Evolutionary conservation across 2,113 vertebrate genomes (phyloP).

Genomic region (Tylochromis polylepis): DNA sequence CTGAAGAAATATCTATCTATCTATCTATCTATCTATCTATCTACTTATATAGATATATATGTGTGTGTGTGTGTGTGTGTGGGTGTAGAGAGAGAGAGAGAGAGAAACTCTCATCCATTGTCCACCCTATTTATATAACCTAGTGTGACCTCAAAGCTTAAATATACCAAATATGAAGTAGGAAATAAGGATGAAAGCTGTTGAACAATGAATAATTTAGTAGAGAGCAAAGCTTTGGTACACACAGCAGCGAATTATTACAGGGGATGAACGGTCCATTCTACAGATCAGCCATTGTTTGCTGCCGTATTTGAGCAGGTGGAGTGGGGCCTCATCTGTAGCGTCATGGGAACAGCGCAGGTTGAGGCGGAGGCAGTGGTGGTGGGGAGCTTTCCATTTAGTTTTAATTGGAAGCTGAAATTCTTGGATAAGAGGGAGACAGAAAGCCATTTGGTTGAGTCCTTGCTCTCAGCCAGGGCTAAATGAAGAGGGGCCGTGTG

Average conservation of each 20-base stretch:
- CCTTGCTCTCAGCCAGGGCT: slow-evolving; percentile 26
- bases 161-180: slow-evolving; percentile 16
- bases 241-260: slow-evolving; percentile 49
- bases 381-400: slow-evolving; percentile 39
- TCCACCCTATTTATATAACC: not conserved
- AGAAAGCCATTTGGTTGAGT: slow-evolving; percentile 55
- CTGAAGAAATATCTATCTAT: not conserved
- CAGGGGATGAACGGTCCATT: slow-evolving; percentile 10
- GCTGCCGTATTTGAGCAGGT: slow-evolving; percentile 59
- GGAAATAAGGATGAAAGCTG: slow-evolving; percentile 29
- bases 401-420: slow-evolving; percentile 65
- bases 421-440: slow-evolving; percentile 42
- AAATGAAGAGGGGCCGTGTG: slow-evolving; percentile 50
- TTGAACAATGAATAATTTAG: slow-evolving; percentile 64
- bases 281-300: slow-evolving; percentile 49
- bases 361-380: not conserved
- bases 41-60: not conserved
- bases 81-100: not conserved
- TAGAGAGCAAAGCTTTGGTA: slow-evolving; percentile 31
- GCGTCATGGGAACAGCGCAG: slow-evolving; percentile 5
- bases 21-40: not conserved
- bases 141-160: slow-evolving; percentile 8
- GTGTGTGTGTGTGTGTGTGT: no score
- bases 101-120: not conserved
- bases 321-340: slow-evolving; percentile 20